Conservation (phyloP, 2,113 vertebrate species). For the Podiceps cristatus region DNA sequence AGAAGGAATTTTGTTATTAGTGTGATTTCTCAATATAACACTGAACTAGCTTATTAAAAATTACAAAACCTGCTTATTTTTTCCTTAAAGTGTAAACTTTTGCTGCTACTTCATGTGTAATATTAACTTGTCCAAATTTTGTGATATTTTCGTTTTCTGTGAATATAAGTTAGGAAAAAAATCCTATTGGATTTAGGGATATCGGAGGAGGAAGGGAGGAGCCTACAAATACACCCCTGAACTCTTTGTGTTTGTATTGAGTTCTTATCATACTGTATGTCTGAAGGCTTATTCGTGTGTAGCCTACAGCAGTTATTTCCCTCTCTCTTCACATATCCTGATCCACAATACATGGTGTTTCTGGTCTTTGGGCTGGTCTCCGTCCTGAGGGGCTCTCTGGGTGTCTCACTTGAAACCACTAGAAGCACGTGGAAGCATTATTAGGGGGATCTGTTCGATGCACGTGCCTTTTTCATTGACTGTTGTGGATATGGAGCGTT, state of each 20-base stretch:
- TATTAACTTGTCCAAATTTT: background rate
- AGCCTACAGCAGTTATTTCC: background rate
- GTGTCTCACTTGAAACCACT: background rate
- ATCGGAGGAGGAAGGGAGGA: background rate
- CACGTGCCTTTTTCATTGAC: background rate
- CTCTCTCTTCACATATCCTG: background rate
- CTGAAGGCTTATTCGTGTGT: background rate
- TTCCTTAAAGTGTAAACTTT: background rate
- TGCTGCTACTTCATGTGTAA: background rate
- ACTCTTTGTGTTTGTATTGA: background rate
- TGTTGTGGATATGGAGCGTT: background rate
- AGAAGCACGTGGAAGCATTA: background rate
- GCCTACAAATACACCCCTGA: background rate
- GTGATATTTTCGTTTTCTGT: background rate
- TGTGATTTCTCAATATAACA: background rate
- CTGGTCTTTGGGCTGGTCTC: background rate
- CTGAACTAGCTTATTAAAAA: background rate
- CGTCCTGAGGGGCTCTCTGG: background rate
- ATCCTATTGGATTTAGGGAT: background rate
- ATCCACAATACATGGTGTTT: background rate
- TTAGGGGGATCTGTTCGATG: background rate
- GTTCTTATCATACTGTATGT: rapidly evolving
- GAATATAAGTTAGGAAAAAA: background rate
- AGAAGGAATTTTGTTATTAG: background rate
- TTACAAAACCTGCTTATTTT: background rate